Percentiles rank a stretch among this genome's conserved stretches.
phyloP scores from a whole-genome alignment of 2,797 vertebrate species.

The Sebastes matsubarae region DNA sequence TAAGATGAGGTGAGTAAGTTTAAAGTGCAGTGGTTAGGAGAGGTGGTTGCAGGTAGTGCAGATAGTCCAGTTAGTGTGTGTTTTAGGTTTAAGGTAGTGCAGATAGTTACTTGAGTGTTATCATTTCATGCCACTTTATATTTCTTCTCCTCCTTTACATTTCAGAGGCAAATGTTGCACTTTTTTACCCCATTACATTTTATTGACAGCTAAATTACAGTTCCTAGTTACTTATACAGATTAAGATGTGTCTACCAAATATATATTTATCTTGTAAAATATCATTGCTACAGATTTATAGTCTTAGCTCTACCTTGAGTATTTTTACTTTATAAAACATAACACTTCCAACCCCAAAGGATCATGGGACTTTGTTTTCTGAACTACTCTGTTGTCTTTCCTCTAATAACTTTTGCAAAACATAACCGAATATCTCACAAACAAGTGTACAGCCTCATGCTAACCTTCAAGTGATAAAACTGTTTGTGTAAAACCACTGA shows the following conservation, averaged over 20 bases:
- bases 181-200: background rate
- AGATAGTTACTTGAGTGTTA: background rate
- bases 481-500: background rate
- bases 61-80: no score
- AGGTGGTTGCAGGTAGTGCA: no score
- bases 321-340: background rate
- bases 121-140: background rate
- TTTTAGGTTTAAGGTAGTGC: no score
- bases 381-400: background rate
- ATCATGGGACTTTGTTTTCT: background rate
- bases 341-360: background rate
- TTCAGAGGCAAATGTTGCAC: background rate
- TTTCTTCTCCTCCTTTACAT: background rate
- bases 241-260: background rate
- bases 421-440: background rate
- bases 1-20: no score
- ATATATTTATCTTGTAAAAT: background rate
- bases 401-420: background rate
- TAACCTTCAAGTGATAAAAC: background rate
- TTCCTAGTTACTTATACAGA: background rate
- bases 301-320: background rate
- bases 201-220: background rate
- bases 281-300: background rate
- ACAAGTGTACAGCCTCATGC: background rate
- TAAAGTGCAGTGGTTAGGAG: no score